phyloP scores from a whole-genome alignment of 1,140 invertebrate genomes.

The Sarcophaga peregrina region DNA sequence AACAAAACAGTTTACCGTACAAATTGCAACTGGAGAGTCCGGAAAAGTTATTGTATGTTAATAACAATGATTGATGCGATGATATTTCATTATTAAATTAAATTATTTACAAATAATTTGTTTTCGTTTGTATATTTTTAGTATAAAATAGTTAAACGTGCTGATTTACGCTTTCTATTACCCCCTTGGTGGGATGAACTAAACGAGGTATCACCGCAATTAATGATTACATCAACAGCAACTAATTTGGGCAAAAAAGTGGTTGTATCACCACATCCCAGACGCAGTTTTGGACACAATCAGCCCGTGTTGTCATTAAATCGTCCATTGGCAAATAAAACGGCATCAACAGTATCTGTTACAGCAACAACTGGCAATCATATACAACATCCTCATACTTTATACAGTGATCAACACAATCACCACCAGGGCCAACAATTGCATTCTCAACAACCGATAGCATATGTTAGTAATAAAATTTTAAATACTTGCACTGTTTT shows the following conservation, averaged over 20 bases:
- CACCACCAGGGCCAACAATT: background rate
- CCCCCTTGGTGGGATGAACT: slow-evolving; percentile 97
- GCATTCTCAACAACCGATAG: slow-evolving; percentile 15
- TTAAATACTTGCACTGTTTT: slow-evolving; percentile 44
- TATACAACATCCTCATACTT: background rate
- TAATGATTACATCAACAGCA: slow-evolving; percentile 43
- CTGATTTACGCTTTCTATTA: slow-evolving; percentile 87
- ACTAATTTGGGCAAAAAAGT: slow-evolving; percentile 31
- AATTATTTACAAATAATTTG: background rate
- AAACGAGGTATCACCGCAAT: slow-evolving; percentile 72
- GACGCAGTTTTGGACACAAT: background rate
- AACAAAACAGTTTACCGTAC: slow-evolving; percentile 82
- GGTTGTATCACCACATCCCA: slow-evolving; percentile 20
- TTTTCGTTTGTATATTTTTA: slow-evolving; percentile 39
- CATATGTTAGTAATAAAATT: slow-evolving; percentile 45
- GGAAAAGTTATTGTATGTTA: slow-evolving; percentile 44
- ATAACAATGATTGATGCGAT: background rate
- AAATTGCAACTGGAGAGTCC: slow-evolving; percentile 68
- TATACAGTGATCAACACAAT: slow-evolving; percentile 24
- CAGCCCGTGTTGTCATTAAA: background rate
- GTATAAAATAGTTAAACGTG: slow-evolving; percentile 68
- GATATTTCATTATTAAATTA: background rate
- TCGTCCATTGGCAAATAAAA: slow-evolving; percentile 13
- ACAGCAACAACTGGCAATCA: background rate
- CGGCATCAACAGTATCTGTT: background rate